These are phyloP conservation scores for Petrolisthes manimaculis DNA, from an alignment of 2,888 invertebrate species.

Conservation along the genomic window DNA sequence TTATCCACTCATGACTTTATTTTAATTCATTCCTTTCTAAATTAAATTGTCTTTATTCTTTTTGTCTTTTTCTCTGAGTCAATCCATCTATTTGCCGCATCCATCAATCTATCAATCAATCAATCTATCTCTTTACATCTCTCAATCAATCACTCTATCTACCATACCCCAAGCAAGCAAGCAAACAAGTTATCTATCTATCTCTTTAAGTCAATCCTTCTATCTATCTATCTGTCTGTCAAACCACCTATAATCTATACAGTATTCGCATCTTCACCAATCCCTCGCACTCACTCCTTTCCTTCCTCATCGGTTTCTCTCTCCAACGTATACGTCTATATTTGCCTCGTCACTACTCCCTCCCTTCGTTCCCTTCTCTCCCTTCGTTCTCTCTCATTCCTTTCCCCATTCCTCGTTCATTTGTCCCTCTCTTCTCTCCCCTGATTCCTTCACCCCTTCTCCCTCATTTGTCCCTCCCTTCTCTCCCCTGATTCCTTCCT, in stretches of 20 bases:
- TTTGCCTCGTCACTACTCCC: neutral
- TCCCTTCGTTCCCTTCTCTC: neutral
- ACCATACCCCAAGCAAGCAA: too few species aligned
- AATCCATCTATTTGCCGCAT: neutral
- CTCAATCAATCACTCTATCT: too few species aligned
- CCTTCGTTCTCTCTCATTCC: neutral
- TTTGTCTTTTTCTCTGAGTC: neutral
- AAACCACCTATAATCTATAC: too few species aligned
- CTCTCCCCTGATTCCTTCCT: neutral
- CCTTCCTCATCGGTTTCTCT: neutral
- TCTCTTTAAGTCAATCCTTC: too few species aligned
- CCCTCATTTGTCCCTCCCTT: neutral
- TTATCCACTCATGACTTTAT: too few species aligned
- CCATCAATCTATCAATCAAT: too few species aligned
- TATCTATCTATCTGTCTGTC: neutral
- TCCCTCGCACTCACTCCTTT: neutral
- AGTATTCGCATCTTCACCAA: too few species aligned
- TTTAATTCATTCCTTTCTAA: too few species aligned
- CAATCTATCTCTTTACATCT: too few species aligned
- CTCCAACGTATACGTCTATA: neutral
- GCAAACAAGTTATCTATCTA: too few species aligned
- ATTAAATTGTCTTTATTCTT: too few species aligned
- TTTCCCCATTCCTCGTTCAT: neutral
- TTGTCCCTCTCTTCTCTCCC: neutral
- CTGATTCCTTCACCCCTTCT: constrained; percentile 14